These are phyloP conservation scores for Heloderma charlesbogerti DNA, from an alignment of 2,113 vertebrate species.

Conservation along the genomic window DNA sequence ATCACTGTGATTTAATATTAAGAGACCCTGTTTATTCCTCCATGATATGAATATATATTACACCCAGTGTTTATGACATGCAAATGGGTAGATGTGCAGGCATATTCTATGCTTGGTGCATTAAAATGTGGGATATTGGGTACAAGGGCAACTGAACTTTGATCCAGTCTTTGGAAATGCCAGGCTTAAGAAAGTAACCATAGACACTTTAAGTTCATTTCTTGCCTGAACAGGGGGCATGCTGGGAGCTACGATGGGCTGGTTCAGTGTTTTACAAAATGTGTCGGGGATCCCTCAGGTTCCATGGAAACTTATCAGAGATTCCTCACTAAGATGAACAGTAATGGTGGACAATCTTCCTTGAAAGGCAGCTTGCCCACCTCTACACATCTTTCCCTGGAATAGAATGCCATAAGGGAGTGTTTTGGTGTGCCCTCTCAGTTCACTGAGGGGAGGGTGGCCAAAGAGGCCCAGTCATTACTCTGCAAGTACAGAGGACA, in stretches of 20 bases:
- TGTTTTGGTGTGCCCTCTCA: background rate
- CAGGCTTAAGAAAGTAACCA: background rate
- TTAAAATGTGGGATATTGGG: background rate
- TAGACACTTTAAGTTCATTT: background rate
- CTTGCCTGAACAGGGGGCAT: background rate
- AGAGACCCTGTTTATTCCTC: background rate
- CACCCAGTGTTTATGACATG: background rate
- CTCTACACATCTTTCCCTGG: background rate
- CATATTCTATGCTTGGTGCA: background rate
- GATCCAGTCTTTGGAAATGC: background rate
- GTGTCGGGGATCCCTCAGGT: background rate
- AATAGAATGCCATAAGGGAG: background rate
- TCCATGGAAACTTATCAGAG: background rate
- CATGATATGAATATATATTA: background rate
- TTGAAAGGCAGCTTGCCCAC: background rate
- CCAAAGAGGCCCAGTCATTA: too few relatives aligned
- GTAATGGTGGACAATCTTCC: background rate
- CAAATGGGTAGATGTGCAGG: background rate
- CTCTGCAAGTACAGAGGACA: background rate
- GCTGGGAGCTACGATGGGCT: background rate
- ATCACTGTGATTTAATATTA: background rate
- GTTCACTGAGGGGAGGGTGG: background rate
- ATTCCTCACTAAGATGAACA: background rate
- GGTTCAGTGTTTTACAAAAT: background rate
- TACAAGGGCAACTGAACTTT: background rate